Evolutionary conservation across 2,113 vertebrate genomes (phyloP).

Genomic region (Telmatochromis sp.): DNA sequence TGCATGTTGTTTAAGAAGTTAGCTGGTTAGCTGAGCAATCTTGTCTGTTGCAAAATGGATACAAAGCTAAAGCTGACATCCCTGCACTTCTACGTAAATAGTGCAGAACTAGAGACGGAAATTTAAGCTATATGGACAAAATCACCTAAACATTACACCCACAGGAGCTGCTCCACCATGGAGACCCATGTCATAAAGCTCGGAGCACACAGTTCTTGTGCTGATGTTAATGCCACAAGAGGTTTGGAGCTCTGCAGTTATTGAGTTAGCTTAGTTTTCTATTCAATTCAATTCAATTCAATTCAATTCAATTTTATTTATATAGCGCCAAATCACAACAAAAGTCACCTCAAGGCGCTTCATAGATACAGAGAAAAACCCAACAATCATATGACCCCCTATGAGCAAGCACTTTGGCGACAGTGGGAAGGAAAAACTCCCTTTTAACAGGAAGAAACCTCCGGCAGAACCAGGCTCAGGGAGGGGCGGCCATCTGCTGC

Average conservation of each 20-base stretch:
- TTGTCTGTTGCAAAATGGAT: background rate
- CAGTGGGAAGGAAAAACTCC: too few relatives aligned
- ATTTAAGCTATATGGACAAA: background rate
- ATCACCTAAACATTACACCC: background rate
- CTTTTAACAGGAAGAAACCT: too few relatives aligned
- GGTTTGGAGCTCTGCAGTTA: background rate
- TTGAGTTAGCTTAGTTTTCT: background rate
- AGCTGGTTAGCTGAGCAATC: background rate
- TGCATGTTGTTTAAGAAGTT: background rate
- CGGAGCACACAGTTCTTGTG: accelerated
- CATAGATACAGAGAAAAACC: too few relatives aligned
- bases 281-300: too few relatives aligned
- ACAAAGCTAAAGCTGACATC: background rate
- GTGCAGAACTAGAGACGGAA: accelerated
- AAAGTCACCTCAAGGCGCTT: too few relatives aligned
- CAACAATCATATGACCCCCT: too few relatives aligned
- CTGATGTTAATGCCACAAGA: background rate
- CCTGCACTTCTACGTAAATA: background rate
- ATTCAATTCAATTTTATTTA: too few relatives aligned
- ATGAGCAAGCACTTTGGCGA: too few relatives aligned
- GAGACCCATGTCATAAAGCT: background rate
- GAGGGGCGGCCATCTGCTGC: too few relatives aligned
- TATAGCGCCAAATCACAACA: too few relatives aligned
- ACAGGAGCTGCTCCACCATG: background rate
- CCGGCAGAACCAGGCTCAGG: too few relatives aligned